Percentiles rank a stretch among this genome's conserved stretches.
phyloP scores from a whole-genome alignment of 2,888 invertebrate genomes.

The Arrhopalites spinosus region DNA sequence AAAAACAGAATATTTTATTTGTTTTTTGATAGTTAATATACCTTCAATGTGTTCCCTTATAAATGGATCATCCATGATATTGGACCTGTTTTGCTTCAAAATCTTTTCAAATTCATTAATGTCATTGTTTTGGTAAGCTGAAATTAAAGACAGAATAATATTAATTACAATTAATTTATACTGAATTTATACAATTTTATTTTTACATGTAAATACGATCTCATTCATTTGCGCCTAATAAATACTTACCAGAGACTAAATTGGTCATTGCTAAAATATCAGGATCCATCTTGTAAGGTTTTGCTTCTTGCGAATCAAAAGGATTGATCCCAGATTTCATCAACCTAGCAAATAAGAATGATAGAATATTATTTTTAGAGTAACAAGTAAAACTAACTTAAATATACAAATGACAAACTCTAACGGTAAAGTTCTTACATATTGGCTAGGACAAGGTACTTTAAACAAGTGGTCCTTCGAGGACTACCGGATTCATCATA shows the following conservation, averaged over 20 bases:
- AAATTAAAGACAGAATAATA: too few relatives aligned
- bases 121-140: constrained; percentile 91
- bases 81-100: constrained; percentile 87
- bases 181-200: too few relatives aligned
- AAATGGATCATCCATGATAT: constrained; percentile 99
- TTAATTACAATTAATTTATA: too few relatives aligned
- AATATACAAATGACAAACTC: too few relatives aligned
- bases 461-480: constrained; percentile 92
- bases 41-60: constrained; percentile 97
- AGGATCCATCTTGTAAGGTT: constrained; percentile 98
- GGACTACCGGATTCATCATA: constrained; percentile 99
- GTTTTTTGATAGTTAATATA: constrained; percentile 56
- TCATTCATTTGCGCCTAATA: too few relatives aligned
- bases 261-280: constrained; percentile 99
- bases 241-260: constrained; percentile 77
- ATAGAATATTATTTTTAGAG: too few relatives aligned
- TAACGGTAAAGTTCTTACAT: constrained; percentile 80
- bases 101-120: constrained; percentile 98
- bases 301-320: constrained; percentile 99
- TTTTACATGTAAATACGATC: too few relatives aligned
- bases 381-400: too few relatives aligned
- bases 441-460: constrained; percentile 96
- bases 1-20: too few relatives aligned
- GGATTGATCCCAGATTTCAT: constrained; percentile 99
- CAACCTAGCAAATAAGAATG: constrained; percentile 74